Base-by-base conservation (phyloP, 2,888 invertebrate species). In the Xylophagus ater region DNA sequence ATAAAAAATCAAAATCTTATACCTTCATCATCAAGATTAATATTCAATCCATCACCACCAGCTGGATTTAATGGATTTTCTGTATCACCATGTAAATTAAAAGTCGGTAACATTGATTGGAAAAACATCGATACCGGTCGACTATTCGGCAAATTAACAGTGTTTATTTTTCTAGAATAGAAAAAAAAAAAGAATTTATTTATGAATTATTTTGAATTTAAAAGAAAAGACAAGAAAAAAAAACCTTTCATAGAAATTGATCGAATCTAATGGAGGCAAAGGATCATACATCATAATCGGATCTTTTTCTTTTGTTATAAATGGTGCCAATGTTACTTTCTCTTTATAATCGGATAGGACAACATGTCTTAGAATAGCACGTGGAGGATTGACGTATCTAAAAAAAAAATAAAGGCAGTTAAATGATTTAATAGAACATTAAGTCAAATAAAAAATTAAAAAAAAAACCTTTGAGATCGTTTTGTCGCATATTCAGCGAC, bases 261-360 rank as follows among this genome's bases (percentile, higher is more conserved):
- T 72, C 0, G 81, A 75, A 61, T 87, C 81, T 26, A 66, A 51
- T 2, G 87, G 87, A 12, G 87, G 87, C 43, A 86, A 62, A 4
- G 86, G 86, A 64, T 87, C 86, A 54, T 81, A 80, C 45, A 77
- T 77, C 53, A 84, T 67, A 36, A 85, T 72, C 3, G 61, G 58
- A 37, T 61, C 59, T 24, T 58, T 61, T 43, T 65, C 65, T 36
- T 57, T 60, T 6, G 54, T 49, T 17, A 65, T 53, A 49, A 65
- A 65, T 5, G 55, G 54, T 8, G 64, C 65, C 40, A 65, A 42
- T 2, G 65, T 65, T n/a, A 65, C 65, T 52, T 60, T 68, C 49
- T 58, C 67, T 47, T 70, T 71, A 45, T 52, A 62, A 51, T 73
- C 72, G 34, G 67, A 58, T 3, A 65, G 51, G 33, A 65, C 53